Evolutionary conservation across 2,113 vertebrate genomes (phyloP).

Genomic region (Chloropsis cyanopogon): DNA sequence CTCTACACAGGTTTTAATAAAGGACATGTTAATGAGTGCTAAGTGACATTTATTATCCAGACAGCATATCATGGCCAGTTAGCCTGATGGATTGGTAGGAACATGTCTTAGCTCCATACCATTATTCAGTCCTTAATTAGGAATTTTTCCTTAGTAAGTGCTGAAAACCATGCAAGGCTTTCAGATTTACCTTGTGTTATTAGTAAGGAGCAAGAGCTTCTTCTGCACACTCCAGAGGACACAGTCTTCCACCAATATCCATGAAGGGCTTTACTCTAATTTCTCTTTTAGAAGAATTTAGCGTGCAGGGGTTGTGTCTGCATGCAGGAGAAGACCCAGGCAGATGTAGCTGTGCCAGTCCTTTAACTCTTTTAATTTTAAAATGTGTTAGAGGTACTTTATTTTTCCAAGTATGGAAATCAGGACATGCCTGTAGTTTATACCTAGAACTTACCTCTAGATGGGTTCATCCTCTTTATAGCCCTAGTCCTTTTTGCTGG

Average conservation of each 20-base stretch:
- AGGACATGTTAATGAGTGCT: not conserved
- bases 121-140: conserved; percentile 12
- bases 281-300: not conserved
- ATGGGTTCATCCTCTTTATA: not conserved
- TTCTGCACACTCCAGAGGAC: not conserved
- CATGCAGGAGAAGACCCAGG: not conserved
- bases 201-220: not conserved
- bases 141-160: not conserved
- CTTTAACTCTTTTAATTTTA: not conserved
- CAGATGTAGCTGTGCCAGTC: not conserved
- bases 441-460: not conserved
- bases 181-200: not conserved
- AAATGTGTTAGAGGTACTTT: not conserved
- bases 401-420: not conserved
- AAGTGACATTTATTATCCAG: conserved; percentile 35
- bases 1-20: not conserved
- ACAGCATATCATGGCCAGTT: not conserved
- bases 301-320: not conserved
- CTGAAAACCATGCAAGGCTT: not conserved
- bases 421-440: not conserved
- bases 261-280: not conserved
- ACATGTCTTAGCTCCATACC: not conserved
- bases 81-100: conserved; percentile 27
- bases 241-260: not conserved
- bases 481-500: not conserved